Base-by-base conservation (phyloP, 2,888 invertebrate genomes). In the Scotopteryx bipunctaria region DNA sequence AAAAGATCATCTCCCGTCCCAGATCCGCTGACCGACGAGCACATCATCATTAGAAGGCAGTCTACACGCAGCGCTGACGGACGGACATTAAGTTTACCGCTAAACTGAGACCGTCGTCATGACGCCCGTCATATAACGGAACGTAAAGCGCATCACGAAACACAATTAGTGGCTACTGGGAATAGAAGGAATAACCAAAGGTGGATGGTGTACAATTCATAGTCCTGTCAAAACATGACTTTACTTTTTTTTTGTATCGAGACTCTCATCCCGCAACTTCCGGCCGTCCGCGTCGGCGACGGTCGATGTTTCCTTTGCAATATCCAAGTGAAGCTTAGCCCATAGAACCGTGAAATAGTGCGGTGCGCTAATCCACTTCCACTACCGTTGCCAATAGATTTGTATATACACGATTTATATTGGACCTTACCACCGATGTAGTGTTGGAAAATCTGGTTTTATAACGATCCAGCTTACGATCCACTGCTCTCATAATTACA, bases 331-430 rank as follows among this genome's bases (percentile, higher is more conserved):
- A 27, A 9, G 27, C 27, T 27, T 4, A 16, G 8, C 36, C 21
- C 27, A 33, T 32, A 25, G 37, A 41, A 55, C 46, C 50, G 50
- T 55, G 46, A 50, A 55, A 50, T 46, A 17, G 37, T n/a, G n/a
- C n/a, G 29, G 3, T 42, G 25, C 29, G 21, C 45, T 37, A 35
- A 31, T 42, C 33, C 15, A 13, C 15, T 25, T 29, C 16, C 19
- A 37, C 37, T 27, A 27, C 27, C 27, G 27, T 27, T 27, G 11
- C 11, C 27, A 11, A 27, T 11, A 11, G 9, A 27, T 11, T 9
- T 11, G 11, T 11, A 3, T 23, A 23, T 23, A 6, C 11, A 27
- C 11, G 1, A 25, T 27, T n/a, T n/a, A n/a, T n/a, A n/a, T n/a
- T n/a, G n/a, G n/a, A n/a, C n/a, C n/a, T n/a, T n/a, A n/a, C 23